Evolutionary conservation across 2,888 invertebrate genomes (phyloP), one percentile per base, ranked within the genome.

Genomic region (Hypolimnas misippus): DNA sequence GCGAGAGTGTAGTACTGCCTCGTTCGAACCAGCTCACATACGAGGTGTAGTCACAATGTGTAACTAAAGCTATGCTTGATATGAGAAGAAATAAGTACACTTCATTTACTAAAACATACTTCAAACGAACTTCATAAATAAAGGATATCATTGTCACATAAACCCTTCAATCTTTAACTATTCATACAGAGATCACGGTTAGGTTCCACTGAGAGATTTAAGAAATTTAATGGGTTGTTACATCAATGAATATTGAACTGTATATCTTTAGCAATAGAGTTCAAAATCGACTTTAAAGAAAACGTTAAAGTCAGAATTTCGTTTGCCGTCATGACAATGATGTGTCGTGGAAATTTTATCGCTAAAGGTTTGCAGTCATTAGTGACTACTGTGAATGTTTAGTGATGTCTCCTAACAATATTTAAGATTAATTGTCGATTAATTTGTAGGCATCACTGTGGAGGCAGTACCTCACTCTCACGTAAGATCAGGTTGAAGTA

Each of bases 281-380:
- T 49, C 29, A 60, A 57, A 53, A 29, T 63, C n/a, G 35, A 17
- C 46, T 8, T 44, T 55, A 33, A 14, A 33, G 50, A 44, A 29
- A 12, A 55, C 19, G 12, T 51, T 54, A 49, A 55, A 63, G 55
- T 51, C 51, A 29, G 56, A 55, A 50, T 50, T 80, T 74, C 80
- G 78, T 79, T 55, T 61, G 60, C 77, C 76, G 75, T 68, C 70
- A 71, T 77, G 84, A 84, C 81, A 82, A 84, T 81, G 81, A 83
- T 70, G 79, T 81, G 84, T 83, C 76, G 79, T 72, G 73, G 74
- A 79, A 81, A 82, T 83, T 83, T 79, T 80, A 83, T 81, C 79
- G 73, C 77, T 57, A 68, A 76, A 78, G 74, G 73, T 80, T 79
- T 76, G 75, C 74, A 77, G 81, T 81, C 82, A 84, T 85, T 85